phyloP scores from a whole-genome alignment of 2,888 invertebrate species.

The Campoletis raptor region DNA sequence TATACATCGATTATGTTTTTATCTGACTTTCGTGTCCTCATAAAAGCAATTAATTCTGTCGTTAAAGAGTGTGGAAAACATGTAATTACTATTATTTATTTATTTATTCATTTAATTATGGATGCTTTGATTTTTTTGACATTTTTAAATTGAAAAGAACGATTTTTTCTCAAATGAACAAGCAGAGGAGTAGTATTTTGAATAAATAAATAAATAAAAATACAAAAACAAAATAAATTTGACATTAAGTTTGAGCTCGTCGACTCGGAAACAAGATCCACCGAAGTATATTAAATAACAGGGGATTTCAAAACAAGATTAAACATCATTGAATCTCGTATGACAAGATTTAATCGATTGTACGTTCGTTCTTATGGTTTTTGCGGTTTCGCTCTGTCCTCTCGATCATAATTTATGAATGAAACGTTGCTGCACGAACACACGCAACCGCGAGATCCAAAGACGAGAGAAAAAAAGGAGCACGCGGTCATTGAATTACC shows the following conservation, averaged over 20 bases:
- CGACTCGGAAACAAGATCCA: constrained; percentile 29
- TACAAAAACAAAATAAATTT: background rate
- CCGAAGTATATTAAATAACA: constrained; percentile 31
- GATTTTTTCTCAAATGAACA: background rate
- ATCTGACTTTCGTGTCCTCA: constrained; percentile 41
- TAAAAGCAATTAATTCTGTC: constrained; percentile 7
- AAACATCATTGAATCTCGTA: constrained; percentile 42
- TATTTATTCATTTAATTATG: background rate
- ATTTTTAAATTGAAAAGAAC: background rate
- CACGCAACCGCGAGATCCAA: background rate
- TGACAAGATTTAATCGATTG: constrained; percentile 55
- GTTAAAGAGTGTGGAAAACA: background rate
- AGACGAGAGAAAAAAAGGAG: constrained; percentile 9
- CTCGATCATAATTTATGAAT: constrained; percentile 54
- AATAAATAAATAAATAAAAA: background rate
- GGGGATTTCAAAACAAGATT: constrained; percentile 9
- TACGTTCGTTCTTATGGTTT: constrained; percentile 45
- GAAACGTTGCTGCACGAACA: constrained; percentile 43
- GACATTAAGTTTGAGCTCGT: background rate
- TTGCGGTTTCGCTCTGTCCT: constrained; percentile 48
- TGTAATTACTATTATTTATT: background rate
- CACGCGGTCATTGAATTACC: constrained; percentile 50
- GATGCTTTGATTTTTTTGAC: background rate
- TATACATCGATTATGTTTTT: constrained; percentile 49
- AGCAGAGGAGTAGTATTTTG: background rate